phyloP scores from a whole-genome alignment of 1,140 invertebrate genomes.

The Trichogramma pretiosum region DNA sequence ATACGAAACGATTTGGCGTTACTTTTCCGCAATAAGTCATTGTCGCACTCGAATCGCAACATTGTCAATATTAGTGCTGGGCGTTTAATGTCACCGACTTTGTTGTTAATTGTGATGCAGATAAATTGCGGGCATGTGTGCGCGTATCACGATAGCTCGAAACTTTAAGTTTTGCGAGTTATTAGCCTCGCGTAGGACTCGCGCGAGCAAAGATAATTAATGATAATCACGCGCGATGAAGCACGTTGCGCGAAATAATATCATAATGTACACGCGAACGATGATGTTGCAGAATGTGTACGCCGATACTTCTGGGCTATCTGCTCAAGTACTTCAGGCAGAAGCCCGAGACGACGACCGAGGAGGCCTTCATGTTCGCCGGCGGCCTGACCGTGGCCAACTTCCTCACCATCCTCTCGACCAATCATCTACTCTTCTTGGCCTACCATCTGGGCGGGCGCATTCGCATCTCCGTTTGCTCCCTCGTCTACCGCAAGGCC shows the following conservation, averaged over 20 bases:
- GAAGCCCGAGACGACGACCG: slow-evolving; percentile 24
- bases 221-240: not conserved
- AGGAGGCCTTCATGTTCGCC: slow-evolving; percentile 47
- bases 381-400: slow-evolving; percentile 48
- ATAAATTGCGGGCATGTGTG: slow-evolving; percentile 28
- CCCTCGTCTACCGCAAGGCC: slow-evolving; percentile 53
- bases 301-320: slow-evolving; percentile 44
- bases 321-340: slow-evolving; percentile 45
- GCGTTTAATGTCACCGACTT: too few species aligned
- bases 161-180: slow-evolving; percentile 56
- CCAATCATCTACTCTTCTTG: slow-evolving; percentile 55
- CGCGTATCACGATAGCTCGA: slow-evolving; percentile 48
- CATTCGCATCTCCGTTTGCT: slow-evolving; percentile 50
- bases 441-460: slow-evolving; percentile 53
- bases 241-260: too few species aligned
- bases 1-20: too few species aligned
- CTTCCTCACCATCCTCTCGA: slow-evolving; percentile 42
- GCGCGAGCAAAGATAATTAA: not conserved
- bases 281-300: slow-evolving; percentile 21
- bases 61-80: too few species aligned
- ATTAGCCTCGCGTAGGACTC: slow-evolving; percentile 44
- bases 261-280: not conserved
- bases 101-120: slow-evolving; percentile 44
- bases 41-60: too few species aligned
- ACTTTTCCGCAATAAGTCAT: too few species aligned